Base-by-base conservation (phyloP, 1,140 invertebrate species). In the Druon quercuslanigerum region DNA sequence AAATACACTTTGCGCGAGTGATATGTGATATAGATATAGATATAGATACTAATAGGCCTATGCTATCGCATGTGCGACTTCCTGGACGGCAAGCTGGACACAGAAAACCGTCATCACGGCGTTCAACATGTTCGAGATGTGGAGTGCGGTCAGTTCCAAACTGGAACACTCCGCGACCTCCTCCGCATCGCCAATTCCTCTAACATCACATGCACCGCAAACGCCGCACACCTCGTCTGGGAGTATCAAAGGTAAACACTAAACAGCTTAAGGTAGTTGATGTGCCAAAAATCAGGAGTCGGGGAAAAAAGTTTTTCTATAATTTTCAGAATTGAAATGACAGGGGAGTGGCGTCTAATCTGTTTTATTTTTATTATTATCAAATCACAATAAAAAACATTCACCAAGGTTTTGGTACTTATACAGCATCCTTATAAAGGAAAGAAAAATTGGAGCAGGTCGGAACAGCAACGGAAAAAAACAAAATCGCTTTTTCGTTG, bases 71-170 rank as follows among this genome's bases (percentile, higher is more conserved):
- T 57, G 76, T 71, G 57, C 25, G 33, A 71, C 46, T 33, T 72
- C 51, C 72, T 77, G 16, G 74, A 80, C 74, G 74, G 52, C 72
- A 82, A 40, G 57, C 74, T 77, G 76, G 72, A 77, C 71, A 79
- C 33, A 17, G 71, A 78, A 87, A 83, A 84, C 83, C 87, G 83
- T 87, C 90, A 91, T 84, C 86, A 90, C 90, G 92, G 92, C 92
- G 88, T 92, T 93, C 92, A 95, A 95, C 91, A 96, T 96, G 95
- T 96, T 96, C 93, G 95, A 96, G 92, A 96, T 96, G 95, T 96
- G 95, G 95, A 96, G 95, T 93, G 95, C 94, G 92, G 95, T 96
- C 88, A 95, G 93, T 92, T 95, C 94, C 86, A 96, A 96, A 92
- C 89, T 96, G 93, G 95, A 96, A 92, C 92, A 92, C 88, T 92